A percentile compares a stretch with the other conserved stretches of the same genome.
phyloP scores from a whole-genome alignment of 2,888 invertebrate genomes.

The Petrolisthes cinctipes region DNA sequence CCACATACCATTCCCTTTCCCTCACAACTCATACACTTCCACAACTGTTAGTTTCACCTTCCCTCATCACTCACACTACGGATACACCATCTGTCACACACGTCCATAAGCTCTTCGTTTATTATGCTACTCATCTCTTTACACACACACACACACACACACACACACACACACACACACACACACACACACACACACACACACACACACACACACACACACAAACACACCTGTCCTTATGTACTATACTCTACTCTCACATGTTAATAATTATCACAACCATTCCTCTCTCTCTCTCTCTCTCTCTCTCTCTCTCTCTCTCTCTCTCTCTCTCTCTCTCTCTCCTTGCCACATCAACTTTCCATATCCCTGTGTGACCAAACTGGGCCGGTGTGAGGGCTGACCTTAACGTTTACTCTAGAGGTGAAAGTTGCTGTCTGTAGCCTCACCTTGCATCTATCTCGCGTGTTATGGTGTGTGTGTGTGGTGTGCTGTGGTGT shows the following conservation, averaged over 20 bases:
- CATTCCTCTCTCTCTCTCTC: too few species aligned
- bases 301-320: too few species aligned
- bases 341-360: too few species aligned
- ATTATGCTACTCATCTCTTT: neutral
- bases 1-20: neutral
- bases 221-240: neutral
- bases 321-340: too few species aligned
- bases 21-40: neutral
- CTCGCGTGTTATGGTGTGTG: neutral
- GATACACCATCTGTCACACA: neutral
- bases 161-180: neutral
- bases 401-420: neutral
- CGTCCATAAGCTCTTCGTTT: neutral
- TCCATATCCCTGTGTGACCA: too few species aligned
- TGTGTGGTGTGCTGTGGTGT: neutral
- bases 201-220: constrained; percentile 8
- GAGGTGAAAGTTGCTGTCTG: neutral
- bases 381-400: neutral
- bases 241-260: neutral
- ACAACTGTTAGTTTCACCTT: neutral
- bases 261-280: too few species aligned
- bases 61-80: neutral
- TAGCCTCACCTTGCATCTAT: too few species aligned
- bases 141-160: constrained; percentile 10
- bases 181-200: constrained; percentile 15